Conservation (phyloP, 64 coral and sea anemone genomes). For the Montipora efflorescens region DNA sequence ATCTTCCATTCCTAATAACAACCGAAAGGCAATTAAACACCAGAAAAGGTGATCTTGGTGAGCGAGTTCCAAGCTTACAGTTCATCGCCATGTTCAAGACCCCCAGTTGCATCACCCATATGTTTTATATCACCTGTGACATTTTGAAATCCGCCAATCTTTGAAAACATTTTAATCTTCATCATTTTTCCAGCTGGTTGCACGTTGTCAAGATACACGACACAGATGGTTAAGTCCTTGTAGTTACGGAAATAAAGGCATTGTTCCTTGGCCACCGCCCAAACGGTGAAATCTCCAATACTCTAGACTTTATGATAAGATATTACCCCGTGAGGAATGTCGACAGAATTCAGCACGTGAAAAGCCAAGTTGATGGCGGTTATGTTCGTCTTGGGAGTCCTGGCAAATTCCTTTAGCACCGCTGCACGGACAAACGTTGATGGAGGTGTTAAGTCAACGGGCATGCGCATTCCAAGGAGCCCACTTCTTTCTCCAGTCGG, state of each 20-base stretch:
- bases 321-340: constrained; percentile 16
- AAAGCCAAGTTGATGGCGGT: constrained; percentile 27
- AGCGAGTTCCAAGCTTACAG: not conserved
- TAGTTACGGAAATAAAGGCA: not conserved
- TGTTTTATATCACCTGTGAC: not conserved
- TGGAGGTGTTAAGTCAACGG: not conserved
- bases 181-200: not conserved
- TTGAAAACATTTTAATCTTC: no score
- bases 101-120: not conserved
- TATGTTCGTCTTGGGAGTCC: not conserved
- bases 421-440: not conserved
- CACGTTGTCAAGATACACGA: constrained; percentile 31
- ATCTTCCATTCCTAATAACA: no score
- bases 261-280: constrained; percentile 23
- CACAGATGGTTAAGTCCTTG: constrained; percentile 27
- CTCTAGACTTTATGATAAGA: not conserved
- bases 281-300: not conserved
- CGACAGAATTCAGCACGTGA: constrained; percentile 30
- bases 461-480: not conserved
- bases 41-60: no score
- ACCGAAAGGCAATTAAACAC: no score
- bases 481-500: not conserved
- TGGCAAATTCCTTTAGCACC: not conserved
- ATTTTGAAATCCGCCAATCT: constrained; percentile 5
- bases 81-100: not conserved